Conservation (phyloP, 2,113 vertebrate species). For the Isurus oxyrinchus region DNA sequence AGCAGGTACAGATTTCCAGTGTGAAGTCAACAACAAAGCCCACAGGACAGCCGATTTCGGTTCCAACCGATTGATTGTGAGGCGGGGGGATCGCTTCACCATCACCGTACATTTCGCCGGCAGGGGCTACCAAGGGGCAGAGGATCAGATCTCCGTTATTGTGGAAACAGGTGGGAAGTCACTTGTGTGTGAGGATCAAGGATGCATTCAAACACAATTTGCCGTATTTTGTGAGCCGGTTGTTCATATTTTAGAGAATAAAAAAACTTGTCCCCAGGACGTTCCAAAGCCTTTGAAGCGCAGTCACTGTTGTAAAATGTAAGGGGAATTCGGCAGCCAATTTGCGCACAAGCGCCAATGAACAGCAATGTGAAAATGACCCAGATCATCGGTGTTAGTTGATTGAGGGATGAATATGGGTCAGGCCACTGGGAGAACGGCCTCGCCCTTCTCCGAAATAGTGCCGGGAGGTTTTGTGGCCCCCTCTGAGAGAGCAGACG, state of each 20-base stretch:
- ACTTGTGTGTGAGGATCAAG: no score
- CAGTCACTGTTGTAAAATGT: not conserved
- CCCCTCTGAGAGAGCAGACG: no score
- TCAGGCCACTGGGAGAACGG: not conserved
- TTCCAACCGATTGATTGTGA: slow-evolving; percentile 63
- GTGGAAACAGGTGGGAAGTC: slow-evolving; percentile 66
- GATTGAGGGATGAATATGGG: not conserved
- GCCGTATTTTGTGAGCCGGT: not conserved
- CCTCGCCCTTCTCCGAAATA: not conserved
- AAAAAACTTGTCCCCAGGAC: not conserved
- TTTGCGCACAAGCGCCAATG: not conserved
- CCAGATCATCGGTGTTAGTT: not conserved
- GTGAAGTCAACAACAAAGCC: slow-evolving; percentile 65
- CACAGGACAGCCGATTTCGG: slow-evolving; percentile 71
- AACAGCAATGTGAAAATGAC: not conserved
- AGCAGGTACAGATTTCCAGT: slow-evolving; percentile 65
- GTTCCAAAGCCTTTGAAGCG: not conserved
- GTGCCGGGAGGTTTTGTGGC: not conserved
- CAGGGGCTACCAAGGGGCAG: slow-evolving; percentile 59
- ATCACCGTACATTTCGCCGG: slow-evolving; percentile 69
- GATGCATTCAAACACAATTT: not conserved
- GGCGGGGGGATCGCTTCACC: slow-evolving; percentile 75
- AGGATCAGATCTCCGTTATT: slow-evolving; percentile 62
- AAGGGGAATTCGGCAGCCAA: not conserved
- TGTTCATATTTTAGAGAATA: not conserved